Evolutionary conservation across 2,797 vertebrate genomes (phyloP).

Genomic region (Antennarius maculatus): DNA sequence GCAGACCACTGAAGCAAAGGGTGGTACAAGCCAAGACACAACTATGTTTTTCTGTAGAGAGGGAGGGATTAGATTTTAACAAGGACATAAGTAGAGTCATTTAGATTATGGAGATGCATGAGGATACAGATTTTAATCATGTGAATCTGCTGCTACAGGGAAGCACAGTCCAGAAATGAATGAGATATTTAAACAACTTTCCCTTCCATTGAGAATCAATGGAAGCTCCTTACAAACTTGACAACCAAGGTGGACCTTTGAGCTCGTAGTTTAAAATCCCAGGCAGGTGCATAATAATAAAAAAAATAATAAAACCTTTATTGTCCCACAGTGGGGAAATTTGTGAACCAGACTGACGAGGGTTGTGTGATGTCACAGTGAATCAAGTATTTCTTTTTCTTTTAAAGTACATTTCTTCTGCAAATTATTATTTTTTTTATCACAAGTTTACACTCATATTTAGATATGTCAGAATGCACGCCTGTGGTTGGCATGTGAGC

Average conservation of each 20-base stretch:
- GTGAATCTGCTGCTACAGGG: slow-evolving; percentile 6
- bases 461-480: not conserved
- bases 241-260: not conserved
- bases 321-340: too few species aligned
- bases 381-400: not conserved
- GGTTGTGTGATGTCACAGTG: not conserved
- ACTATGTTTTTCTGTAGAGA: not conserved
- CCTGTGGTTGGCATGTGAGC: too few species aligned
- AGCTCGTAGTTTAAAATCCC: slow-evolving; percentile 11
- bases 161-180: not conserved
- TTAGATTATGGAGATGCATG: not conserved
- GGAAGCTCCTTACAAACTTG: slow-evolving; percentile 11
- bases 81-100: not conserved
- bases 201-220: slow-evolving; percentile 21
- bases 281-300: slow-evolving; percentile 4
- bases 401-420: slow-evolving; percentile 7
- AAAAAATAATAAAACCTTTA: too few species aligned
- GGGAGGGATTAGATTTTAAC: not conserved
- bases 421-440: not conserved
- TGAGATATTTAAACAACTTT: slow-evolving; percentile 10
- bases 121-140: slow-evolving; percentile 15
- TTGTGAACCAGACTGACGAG: slow-evolving; percentile 8
- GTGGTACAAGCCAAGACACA: slow-evolving; percentile 2
- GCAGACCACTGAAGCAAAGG: slow-evolving; percentile 12
- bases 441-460: not conserved